Percentiles rank a stretch among this genome's conserved stretches.
These are phyloP conservation scores for Perdita meconis DNA, from an alignment of 2,888 invertebrate species.

Conservation along the genomic window DNA sequence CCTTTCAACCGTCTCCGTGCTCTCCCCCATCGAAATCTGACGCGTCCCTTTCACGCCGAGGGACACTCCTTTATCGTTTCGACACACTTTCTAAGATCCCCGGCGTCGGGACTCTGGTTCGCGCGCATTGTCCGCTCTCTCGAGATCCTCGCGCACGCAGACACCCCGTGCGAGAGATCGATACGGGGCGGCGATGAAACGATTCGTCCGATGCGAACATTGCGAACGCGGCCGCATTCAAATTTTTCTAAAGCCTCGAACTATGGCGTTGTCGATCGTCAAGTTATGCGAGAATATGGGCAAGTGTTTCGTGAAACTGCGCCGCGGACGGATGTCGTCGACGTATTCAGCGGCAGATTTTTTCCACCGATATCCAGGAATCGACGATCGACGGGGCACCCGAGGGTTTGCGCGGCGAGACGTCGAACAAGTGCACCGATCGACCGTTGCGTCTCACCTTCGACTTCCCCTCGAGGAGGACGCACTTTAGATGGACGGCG, in stretches of 20 bases:
- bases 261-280: too few species aligned
- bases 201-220: slow-evolving; percentile 51
- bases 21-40: slow-evolving; percentile 69
- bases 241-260: too few species aligned
- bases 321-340: background rate
- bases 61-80: slow-evolving; percentile 78
- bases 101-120: slow-evolving; percentile 23
- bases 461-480: slow-evolving; percentile 47
- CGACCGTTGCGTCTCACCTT: slow-evolving; percentile 23
- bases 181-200: too few species aligned
- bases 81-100: slow-evolving; percentile 72
- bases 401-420: slow-evolving; percentile 43
- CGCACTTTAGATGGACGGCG: slow-evolving; percentile 76
- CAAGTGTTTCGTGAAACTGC: background rate
- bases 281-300: too few species aligned
- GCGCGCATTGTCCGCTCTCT: slow-evolving; percentile 41
- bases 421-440: slow-evolving; percentile 37
- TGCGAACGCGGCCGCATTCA: slow-evolving; percentile 27
- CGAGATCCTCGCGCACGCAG: slow-evolving; percentile 19
- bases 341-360: slow-evolving; percentile 4
- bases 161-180: too few species aligned
- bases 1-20: slow-evolving; percentile 27
- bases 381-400: slow-evolving; percentile 19
- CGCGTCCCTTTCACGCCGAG: slow-evolving; percentile 65
- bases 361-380: slow-evolving; percentile 8